These are phyloP conservation scores for Andrena bicolor DNA, from an alignment of 2,888 invertebrate species.

Conservation along the genomic window DNA sequence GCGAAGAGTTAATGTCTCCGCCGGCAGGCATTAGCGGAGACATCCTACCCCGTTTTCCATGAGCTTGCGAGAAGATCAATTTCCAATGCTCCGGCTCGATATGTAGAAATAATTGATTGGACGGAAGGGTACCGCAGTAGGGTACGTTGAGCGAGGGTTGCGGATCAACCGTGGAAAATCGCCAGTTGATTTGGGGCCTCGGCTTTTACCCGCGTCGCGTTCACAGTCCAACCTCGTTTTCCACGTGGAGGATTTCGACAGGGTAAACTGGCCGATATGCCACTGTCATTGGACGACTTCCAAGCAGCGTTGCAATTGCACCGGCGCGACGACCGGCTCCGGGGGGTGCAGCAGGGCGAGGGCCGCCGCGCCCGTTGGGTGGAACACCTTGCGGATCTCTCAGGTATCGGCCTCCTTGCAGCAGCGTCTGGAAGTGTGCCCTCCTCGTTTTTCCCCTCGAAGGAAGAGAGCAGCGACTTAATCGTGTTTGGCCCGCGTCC, in stretches of 20 bases:
- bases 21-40: background rate
- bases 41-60: background rate
- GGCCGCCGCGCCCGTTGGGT: conserved; percentile 5
- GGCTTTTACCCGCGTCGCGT: conserved; percentile 53
- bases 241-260: conserved; percentile 59
- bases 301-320: conserved; percentile 78
- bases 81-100: background rate
- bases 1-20: conserved; percentile 26
- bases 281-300: conserved; percentile 79
- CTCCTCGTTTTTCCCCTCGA: conserved; percentile 7
- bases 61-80: background rate
- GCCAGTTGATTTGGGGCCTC: conserved; percentile 60
- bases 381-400: conserved; percentile 72
- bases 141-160: conserved; percentile 37
- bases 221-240: conserved; percentile 66
- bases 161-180: conserved; percentile 71
- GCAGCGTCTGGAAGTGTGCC: conserved; percentile 13
- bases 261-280: conserved; percentile 78
- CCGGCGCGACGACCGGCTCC: conserved; percentile 14
- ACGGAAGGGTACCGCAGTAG: conserved; percentile 35
- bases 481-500: conserved; percentile 82
- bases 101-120: conserved; percentile 58
- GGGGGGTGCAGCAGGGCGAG: background rate
- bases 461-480: conserved; percentile 70
- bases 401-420: conserved; percentile 59